Evolutionary conservation across 2,113 vertebrate species (phyloP).

Genomic region (Odocoileus virginianus): DNA sequence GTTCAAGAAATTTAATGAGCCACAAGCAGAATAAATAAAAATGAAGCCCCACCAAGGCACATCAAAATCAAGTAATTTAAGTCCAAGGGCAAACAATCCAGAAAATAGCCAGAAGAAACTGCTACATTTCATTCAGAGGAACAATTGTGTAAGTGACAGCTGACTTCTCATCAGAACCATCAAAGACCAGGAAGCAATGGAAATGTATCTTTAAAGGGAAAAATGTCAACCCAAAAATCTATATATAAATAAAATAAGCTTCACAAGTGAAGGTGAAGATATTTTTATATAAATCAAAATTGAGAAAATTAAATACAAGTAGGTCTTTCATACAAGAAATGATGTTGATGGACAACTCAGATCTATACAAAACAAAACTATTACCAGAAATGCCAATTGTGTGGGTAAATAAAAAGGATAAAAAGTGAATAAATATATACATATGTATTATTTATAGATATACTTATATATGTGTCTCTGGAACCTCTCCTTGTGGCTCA

Average conservation of each 20-base stretch:
- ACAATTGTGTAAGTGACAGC: accelerated
- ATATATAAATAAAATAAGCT: not conserved
- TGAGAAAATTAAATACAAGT: not conserved
- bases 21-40: not conserved
- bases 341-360: not conserved
- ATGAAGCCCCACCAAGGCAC: not conserved
- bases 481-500: not conserved
- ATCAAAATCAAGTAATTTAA: not conserved
- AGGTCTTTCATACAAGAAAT: not conserved
- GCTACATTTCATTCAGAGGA: not conserved
- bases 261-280: not conserved
- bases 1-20: not conserved
- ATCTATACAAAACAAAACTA: not conserved
- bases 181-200: not conserved
- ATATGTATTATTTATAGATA: not conserved
- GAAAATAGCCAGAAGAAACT: not conserved
- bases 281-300: not conserved
- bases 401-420: too few species aligned
- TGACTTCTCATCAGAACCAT: not conserved
- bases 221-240: not conserved
- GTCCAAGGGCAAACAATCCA: too few species aligned
- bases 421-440: not conserved
- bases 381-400: not conserved
- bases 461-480: not conserved
- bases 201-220: not conserved